Evolutionary conservation across 2,797 vertebrate genomes (phyloP).

Genomic region (Clarias fuscus): DNA sequence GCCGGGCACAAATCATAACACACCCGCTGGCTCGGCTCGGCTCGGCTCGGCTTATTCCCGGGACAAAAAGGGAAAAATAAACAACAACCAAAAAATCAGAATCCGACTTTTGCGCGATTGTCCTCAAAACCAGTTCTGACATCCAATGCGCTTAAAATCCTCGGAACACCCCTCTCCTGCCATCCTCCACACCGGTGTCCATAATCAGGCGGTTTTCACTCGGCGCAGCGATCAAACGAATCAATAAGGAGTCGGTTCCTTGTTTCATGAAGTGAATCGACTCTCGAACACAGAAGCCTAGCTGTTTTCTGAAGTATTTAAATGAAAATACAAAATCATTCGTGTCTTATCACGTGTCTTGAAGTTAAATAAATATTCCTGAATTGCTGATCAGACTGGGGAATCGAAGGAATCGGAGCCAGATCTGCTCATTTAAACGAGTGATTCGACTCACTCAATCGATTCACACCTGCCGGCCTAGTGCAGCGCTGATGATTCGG

Average conservation of each 20-base stretch:
- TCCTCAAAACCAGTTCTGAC: not conserved
- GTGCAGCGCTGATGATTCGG: conserved; percentile 1
- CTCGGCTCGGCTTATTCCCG: not conserved
- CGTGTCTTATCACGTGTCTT: not conserved
- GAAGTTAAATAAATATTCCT: too few relatives aligned
- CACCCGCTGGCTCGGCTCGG: not conserved
- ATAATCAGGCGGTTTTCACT: not conserved
- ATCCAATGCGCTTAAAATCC: conserved; percentile 14
- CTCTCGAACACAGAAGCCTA: not conserved
- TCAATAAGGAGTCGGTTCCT: not conserved
- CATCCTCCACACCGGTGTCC: conserved; percentile 28
- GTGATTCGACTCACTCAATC: not conserved
- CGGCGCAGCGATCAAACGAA: conserved; percentile 8
- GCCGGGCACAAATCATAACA: not conserved
- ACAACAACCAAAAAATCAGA: not conserved
- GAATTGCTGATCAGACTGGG: not conserved
- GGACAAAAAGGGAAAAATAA: not conserved
- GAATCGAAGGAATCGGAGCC: not conserved
- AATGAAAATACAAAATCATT: not conserved
- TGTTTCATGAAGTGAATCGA: not conserved
- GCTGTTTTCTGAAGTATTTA: not conserved
- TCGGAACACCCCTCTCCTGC: not conserved
- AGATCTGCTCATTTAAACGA: not conserved
- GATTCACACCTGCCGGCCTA: not conserved
- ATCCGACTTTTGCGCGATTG: not conserved